Evolutionary conservation across 2,113 vertebrate species (phyloP), one percentile per base, ranked within the genome.

Genomic region (Lycocorax pyrrhopterus): DNA sequence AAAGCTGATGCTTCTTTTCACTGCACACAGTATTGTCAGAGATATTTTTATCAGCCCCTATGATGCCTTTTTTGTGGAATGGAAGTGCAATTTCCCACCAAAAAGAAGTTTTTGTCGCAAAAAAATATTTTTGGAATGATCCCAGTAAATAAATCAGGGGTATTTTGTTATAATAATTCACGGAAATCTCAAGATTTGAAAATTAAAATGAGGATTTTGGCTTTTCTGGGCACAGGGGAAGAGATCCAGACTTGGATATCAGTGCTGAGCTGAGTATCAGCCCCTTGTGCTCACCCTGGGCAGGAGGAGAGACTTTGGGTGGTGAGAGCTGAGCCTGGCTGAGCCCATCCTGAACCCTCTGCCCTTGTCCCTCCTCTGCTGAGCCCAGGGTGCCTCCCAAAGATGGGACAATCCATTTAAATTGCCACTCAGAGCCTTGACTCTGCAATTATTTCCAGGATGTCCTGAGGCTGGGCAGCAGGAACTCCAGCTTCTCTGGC

Each of bases 201-300:
- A 60, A 49, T 17, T 1, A 11, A 59, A 73, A 27, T 11, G 2
- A 32, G 5, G 5, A 7, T 1, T 2, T 32, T 3, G 3, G 44
- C 17, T 3, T 21, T 49, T 47, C 26, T 8, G n/a, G 73, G 63
- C 47, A 22, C 0, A 13, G 33, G 35, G 46, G 66, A 23, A 25
- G 39, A 10, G 43, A 17, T 11, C 17, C 56, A 39, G n/a, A 3
- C 9, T 20, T 1, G 9, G 46, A 4, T 2, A 12, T 3, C 4
- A 1, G 14, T 3, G 33, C 18, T 22, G 5, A 22, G 49, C 1
- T 3, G 13, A 29, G 2, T 3, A 6, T 6, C 20, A 7, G 6
- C 6, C 26, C 37, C 9, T 7, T 5, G 81, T 27, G 37, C 79
- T 60, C 12, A 4, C 1, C 2, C 39, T 15, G 73, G 44, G 67